Conservation (phyloP, 1,140 invertebrate species). For the Zaprionus ghesquierei region DNA sequence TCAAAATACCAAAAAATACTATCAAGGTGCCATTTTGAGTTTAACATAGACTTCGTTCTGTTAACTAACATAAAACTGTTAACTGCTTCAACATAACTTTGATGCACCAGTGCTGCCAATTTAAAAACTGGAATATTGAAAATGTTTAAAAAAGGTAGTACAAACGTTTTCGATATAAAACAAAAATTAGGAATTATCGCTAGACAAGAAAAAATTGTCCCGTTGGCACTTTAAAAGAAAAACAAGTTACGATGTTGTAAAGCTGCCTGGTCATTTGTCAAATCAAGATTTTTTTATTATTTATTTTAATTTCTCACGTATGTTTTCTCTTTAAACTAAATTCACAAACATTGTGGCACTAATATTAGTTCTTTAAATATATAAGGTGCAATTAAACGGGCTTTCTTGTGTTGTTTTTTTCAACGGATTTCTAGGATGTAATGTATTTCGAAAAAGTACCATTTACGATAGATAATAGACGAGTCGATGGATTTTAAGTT, state of each 20-base stretch:
- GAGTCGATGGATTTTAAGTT: slow-evolving; percentile 38
- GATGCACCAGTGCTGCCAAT: not conserved
- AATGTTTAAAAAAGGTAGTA: no score
- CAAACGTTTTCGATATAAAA: not conserved
- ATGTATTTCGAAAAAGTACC: slow-evolving; percentile 33
- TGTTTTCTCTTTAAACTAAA: slow-evolving; percentile 49
- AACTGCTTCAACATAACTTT: not conserved
- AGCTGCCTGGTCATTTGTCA: no score
- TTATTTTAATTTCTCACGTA: slow-evolving; percentile 48
- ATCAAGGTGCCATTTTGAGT: slow-evolving; percentile 16
- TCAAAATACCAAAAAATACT: slow-evolving; percentile 12
- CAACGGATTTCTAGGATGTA: slow-evolving; percentile 7
- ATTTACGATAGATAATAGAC: slow-evolving; percentile 18
- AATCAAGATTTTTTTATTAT: slow-evolving; percentile 51
- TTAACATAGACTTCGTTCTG: not conserved
- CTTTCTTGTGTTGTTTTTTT: slow-evolving; percentile 8
- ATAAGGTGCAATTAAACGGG: slow-evolving; percentile 58
- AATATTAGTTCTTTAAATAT: slow-evolving; percentile 52
- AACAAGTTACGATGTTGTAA: not conserved
- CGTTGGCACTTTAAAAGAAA: not conserved
- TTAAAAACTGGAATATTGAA: not conserved
- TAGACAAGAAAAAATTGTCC: no score
- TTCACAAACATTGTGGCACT: slow-evolving; percentile 75
- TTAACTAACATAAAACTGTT: not conserved
- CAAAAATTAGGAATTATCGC: no score